Evolutionary conservation across 2,888 invertebrate species (phyloP).

Genomic region (Trissolcus japonicus): DNA sequence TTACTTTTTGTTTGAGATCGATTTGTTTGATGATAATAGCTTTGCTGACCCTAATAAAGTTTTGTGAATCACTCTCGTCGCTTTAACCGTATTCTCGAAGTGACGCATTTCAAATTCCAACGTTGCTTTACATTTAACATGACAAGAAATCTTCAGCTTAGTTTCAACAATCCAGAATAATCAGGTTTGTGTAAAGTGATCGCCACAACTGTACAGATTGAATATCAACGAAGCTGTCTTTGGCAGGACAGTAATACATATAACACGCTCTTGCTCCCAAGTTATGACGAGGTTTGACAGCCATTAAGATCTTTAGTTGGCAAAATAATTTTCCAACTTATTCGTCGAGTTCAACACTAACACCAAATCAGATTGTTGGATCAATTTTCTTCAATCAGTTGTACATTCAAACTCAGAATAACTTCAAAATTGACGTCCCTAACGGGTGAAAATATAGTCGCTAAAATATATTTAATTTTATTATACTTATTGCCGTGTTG

Average conservation of each 20-base stretch:
- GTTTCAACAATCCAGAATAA: slow-evolving; percentile 44
- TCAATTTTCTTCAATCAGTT: too few relatives aligned
- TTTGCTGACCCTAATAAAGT: slow-evolving; percentile 3
- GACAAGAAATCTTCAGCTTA: slow-evolving; percentile 48
- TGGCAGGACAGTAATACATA: slow-evolving; percentile 47
- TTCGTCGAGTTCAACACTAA: slow-evolving; percentile 8
- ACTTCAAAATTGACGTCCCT: too few relatives aligned
- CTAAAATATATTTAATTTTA: too few relatives aligned
- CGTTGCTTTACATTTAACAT: slow-evolving; percentile 33
- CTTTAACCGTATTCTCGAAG: not conserved
- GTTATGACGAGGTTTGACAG: slow-evolving; percentile 46
- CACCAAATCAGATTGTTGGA: not conserved
- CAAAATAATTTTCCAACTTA: slow-evolving; percentile 21
- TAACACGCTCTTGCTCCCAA: slow-evolving; percentile 29
- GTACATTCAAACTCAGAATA: too few relatives aligned
- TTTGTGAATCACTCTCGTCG: not conserved
- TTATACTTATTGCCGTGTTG: too few relatives aligned
- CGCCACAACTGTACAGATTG: slow-evolving; percentile 53
- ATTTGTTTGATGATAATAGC: too few relatives aligned
- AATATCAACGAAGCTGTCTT: slow-evolving; percentile 46
- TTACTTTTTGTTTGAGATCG: too few relatives aligned
- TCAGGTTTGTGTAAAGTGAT: slow-evolving; percentile 51
- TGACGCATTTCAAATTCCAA: slow-evolving; percentile 33
- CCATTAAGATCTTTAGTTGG: slow-evolving; percentile 32
- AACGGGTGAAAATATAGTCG: too few relatives aligned